Evolutionary conservation across 2,797 vertebrate genomes (phyloP).

Genomic region (Hephaestus fuliginosus): DNA sequence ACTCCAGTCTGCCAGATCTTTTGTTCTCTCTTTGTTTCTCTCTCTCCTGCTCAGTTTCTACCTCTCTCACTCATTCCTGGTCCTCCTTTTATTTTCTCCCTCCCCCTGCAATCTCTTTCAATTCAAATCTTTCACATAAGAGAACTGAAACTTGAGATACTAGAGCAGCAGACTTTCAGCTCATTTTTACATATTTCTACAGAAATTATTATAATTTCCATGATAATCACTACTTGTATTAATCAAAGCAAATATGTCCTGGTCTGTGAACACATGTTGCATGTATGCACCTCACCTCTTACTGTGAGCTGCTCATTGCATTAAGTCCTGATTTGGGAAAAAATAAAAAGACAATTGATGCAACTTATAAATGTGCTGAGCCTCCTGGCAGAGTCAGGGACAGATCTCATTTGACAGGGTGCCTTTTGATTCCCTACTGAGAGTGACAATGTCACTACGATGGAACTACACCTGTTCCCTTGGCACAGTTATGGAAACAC

Average conservation of each 20-base stretch:
- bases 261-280: slow-evolving; percentile 33
- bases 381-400: not conserved
- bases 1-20: slow-evolving; percentile 47
- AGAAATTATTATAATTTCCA: not conserved
- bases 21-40: slow-evolving; percentile 32
- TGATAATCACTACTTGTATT: not conserved
- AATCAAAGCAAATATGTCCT: not conserved
- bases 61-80: not conserved
- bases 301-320: slow-evolving; percentile 56
- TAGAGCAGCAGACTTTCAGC: not conserved
- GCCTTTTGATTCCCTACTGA: slow-evolving; percentile 10
- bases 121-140: not conserved
- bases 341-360: slow-evolving; percentile 6
- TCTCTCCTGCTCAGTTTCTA: not conserved
- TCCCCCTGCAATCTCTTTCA: slow-evolving; percentile 9
- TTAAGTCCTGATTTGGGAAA: slow-evolving; percentile 52
- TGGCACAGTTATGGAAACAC: not conserved
- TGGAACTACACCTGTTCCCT: slow-evolving; percentile 1
- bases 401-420: slow-evolving; percentile 10
- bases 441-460: not conserved
- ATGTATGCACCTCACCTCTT: slow-evolving; percentile 36
- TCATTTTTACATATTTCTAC: not conserved
- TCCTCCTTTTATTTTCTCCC: slow-evolving; percentile 16
- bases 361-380: slow-evolving; percentile 3
- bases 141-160: not conserved